Percentiles rank a stretch among this genome's conserved stretches.
These are phyloP conservation scores for Cryptoblepharus egeriae DNA, from an alignment of 2,797 vertebrate genomes.

Conservation along the genomic window DNA sequence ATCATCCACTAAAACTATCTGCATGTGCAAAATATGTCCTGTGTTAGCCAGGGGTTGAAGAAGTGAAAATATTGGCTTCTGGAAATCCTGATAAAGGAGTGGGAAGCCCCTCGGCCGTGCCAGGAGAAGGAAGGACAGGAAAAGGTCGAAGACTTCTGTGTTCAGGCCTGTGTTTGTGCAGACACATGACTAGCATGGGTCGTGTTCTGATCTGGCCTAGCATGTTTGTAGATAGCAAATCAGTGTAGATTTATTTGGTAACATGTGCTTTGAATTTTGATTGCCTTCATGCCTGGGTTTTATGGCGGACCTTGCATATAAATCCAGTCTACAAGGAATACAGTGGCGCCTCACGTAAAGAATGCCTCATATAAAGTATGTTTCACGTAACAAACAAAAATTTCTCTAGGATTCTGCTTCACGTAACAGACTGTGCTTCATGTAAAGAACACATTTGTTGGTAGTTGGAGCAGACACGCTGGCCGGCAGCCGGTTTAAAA, in stretches of 20 bases:
- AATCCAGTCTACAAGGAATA: neutral
- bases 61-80: neutral
- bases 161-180: neutral
- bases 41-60: neutral
- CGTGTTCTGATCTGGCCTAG: neutral
- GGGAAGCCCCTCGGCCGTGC: neutral
- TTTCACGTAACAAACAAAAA: no score
- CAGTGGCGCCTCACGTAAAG: no score
- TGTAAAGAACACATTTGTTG: no score
- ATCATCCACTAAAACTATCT: no score
- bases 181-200: neutral
- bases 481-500: no score
- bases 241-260: conserved; percentile 1
- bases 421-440: no score
- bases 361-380: no score
- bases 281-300: neutral
- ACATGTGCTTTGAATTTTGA: conserved; percentile 5
- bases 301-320: neutral
- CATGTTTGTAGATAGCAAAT: accelerated
- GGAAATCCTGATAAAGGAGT: neutral
- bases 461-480: no score
- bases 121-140: neutral
- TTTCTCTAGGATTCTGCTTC: no score
- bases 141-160: no score
- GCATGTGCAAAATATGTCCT: no score